Percentiles rank a stretch among this genome's conserved stretches.
Conservation (phyloP, 2,797 vertebrate genomes). For the Coregonus sp. region DNA sequence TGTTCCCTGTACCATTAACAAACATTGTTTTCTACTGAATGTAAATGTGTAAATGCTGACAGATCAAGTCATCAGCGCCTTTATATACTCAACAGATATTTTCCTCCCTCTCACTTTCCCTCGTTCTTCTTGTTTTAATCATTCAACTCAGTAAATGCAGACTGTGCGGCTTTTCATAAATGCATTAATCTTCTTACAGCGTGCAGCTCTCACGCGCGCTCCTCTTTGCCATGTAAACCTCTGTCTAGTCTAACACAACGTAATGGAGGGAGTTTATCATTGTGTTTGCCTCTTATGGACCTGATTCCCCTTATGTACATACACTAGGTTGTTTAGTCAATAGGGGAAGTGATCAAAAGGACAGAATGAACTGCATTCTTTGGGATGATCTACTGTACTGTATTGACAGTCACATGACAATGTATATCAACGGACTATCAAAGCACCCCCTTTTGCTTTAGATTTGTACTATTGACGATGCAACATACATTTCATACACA, state of each 20-base stretch:
- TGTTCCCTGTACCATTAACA: constrained; percentile 40
- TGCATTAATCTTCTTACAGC: constrained; percentile 76
- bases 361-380: too few species aligned
- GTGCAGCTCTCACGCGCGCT: constrained; percentile 26
- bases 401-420: too few species aligned
- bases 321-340: too few species aligned
- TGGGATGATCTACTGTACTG: too few species aligned
- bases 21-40: constrained; percentile 53
- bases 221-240: constrained; percentile 61
- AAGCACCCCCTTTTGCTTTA: not conserved
- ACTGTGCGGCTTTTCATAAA: constrained; percentile 78
- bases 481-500: too few species aligned
- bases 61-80: constrained; percentile 42
- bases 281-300: constrained; percentile 35
- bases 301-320: not conserved
- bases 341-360: too few species aligned
- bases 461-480: too few species aligned
- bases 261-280: constrained; percentile 63
- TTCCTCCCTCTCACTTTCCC: constrained; percentile 40
- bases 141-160: constrained; percentile 69
- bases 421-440: too few species aligned
- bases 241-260: constrained; percentile 25
- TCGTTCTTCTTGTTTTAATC: constrained; percentile 64
- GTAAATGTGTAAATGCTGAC: constrained; percentile 41
- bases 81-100: constrained; percentile 63